Evolutionary conservation across 2,888 invertebrate genomes (phyloP), one percentile per base, ranked within the genome.

Genomic region (Cotesia congregata): DNA sequence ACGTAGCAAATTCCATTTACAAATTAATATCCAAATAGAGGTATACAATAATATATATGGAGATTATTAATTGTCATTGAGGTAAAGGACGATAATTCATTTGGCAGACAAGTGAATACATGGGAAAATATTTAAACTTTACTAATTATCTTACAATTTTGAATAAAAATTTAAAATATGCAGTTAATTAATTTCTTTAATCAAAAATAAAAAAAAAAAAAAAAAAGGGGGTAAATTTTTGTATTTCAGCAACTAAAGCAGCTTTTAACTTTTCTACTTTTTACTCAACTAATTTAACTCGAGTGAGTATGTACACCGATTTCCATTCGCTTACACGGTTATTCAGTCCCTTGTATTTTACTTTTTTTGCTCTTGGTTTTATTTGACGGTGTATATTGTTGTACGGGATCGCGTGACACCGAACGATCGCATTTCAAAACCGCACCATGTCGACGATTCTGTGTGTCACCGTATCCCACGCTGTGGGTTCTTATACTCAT

Each of bases 401-500:
- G 50, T 50, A 50, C 74, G 72, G 80, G 77, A 78, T 83, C 81
- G 80, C 83, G 80, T 82, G 81, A 82, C 83, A 82, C 79, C 77
- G 75, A 77, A 73, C 80, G 82, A 83, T 83, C 82, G 76, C 79
- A 82, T 83, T 83, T 83, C 82, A 80, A 78, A 76, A 80, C 79
- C 80, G 77, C 79, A 81, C 79, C 74, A 78, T 79, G 80, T 80
- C 79, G 80, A 80, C 82, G 78, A 80, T 82, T 82, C 81, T 80
- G 60, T 79, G 69, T 79, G 80, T 80, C 80, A 80, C 72, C 79
- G 76, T 79, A 80, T 76, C 68, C 76, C 71, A 64, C 74, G 67
- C 73, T 74, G 74, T 71, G 73, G 69, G 67, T 78, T 71, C 71
- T 78, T 78, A 69, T 79, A 75, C 75, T 68, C 65, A 59, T 74